These are phyloP conservation scores for Haliclona indistincta DNA, from an alignment of 37 sponge, comb jelly and placozoan genomes.

Conservation along the genomic window DNA sequence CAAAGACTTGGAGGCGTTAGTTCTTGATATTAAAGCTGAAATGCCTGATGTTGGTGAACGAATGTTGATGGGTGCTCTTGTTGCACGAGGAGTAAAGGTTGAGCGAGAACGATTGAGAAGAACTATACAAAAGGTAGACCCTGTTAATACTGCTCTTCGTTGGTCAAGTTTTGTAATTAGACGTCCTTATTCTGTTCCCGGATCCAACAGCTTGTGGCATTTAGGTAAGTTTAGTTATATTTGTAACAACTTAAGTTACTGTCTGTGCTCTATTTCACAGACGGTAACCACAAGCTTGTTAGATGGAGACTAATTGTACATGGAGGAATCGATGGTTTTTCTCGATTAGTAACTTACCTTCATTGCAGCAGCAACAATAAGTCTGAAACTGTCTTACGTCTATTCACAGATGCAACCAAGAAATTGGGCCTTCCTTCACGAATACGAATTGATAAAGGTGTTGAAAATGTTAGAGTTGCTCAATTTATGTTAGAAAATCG, in stretches of 20 bases:
- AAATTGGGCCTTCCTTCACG: slow-evolving; percentile 17
- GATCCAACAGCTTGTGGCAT: slow-evolving; percentile 36
- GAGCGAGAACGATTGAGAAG: slow-evolving; percentile 11
- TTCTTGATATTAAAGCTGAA: no score
- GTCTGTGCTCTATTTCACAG: no score
- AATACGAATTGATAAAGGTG: slow-evolving; percentile 45
- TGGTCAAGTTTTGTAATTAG: slow-evolving; percentile 9
- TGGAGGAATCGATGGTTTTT: slow-evolving; percentile 56
- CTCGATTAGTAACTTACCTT: slow-evolving; percentile 29
- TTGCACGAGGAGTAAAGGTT: slow-evolving; percentile 9
- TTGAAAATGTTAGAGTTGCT: slow-evolving; percentile 46
- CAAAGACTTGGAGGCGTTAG: no score
- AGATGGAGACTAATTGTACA: slow-evolving; percentile 37
- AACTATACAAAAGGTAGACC: slow-evolving; percentile 56
- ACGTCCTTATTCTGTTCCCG: slow-evolving; percentile 10
- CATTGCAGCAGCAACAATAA: slow-evolving; percentile 27
- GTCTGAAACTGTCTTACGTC: slow-evolving; percentile 34
- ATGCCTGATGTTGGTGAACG: slow-evolving; percentile 60
- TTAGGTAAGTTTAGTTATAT: no score
- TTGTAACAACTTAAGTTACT: no score
- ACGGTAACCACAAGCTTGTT: slow-evolving; percentile 27
- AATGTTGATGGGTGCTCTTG: slow-evolving; percentile 13
- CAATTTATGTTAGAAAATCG: slow-evolving; percentile 52
- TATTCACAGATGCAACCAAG: slow-evolving; percentile 21
- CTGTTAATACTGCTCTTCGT: slow-evolving; percentile 15